Evolutionary conservation across 2,797 vertebrate genomes (phyloP).

Genomic region (Sandelia bainsii): DNA sequence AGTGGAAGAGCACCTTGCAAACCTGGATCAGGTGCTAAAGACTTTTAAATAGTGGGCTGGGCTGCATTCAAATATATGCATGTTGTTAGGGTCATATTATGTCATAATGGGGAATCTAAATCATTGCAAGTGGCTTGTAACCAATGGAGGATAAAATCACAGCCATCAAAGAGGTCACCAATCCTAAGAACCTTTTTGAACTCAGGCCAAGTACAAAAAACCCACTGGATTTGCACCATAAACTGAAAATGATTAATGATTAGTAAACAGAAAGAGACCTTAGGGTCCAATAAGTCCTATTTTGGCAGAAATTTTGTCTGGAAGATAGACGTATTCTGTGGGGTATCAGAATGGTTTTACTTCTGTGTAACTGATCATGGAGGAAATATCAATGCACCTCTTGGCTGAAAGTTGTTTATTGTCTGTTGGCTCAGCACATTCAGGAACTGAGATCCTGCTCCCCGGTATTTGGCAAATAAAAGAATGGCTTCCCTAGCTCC

Average conservation of each 20-base stretch:
- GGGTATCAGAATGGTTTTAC: neutral
- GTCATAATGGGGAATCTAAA: conserved; percentile 10
- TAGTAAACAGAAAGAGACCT: neutral
- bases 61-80: neutral
- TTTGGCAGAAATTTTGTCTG: neutral
- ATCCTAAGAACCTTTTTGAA: conserved; percentile 7
- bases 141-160: conserved; percentile 24
- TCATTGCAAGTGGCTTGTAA: conserved; percentile 7
- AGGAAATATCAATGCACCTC: neutral
- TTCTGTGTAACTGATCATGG: neutral
- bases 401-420: neutral
- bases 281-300: neutral
- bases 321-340: conserved; percentile 15
- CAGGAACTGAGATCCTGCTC: neutral
- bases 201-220: conserved; percentile 1
- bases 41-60: conserved; percentile 2
- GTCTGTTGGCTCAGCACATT: neutral
- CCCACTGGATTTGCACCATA: neutral
- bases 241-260: neutral
- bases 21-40: conserved; percentile 7
- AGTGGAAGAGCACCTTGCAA: conserved; percentile 5
- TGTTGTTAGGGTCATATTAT: neutral
- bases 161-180: conserved; percentile 8
- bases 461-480: neutral
- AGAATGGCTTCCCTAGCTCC: neutral